Conservation (phyloP, 2,797 vertebrate genomes). For the Crenuchus spilurus region DNA sequence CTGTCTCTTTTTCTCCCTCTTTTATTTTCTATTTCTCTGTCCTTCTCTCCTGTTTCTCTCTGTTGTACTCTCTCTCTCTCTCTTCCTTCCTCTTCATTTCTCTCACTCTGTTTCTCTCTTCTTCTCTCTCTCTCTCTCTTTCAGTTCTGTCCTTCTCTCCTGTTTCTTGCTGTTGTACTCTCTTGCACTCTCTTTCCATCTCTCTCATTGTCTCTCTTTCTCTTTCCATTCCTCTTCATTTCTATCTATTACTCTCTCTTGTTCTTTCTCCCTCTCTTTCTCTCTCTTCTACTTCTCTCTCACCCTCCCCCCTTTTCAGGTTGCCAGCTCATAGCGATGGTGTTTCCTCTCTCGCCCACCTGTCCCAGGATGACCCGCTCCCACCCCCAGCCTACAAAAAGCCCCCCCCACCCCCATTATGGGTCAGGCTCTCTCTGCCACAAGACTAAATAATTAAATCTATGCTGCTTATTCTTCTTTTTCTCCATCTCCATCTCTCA, state of each 20-base stretch:
- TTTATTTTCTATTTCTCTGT: neutral
- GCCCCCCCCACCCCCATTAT: constrained; percentile 62
- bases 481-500: constrained; percentile 27
- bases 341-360: constrained; percentile 56
- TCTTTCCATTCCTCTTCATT: too few species aligned
- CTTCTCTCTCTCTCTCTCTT: neutral
- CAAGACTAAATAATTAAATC: constrained; percentile 80
- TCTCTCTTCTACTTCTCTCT: neutral
- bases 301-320: constrained; percentile 2
- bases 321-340: constrained; percentile 56
- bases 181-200: neutral
- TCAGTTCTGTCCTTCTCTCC: too few species aligned
- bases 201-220: too few species aligned
- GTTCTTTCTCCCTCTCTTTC: neutral
- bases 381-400: too few species aligned
- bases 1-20: neutral
- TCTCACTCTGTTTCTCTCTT: too few species aligned
- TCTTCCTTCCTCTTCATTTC: neutral
- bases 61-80: neutral
- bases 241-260: too few species aligned
- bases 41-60: neutral
- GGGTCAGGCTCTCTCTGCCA: constrained; percentile 65
- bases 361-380: constrained; percentile 58
- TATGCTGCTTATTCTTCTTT: constrained; percentile 65
- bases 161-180: too few species aligned